Evolutionary conservation across 2,797 vertebrate species (phyloP), one percentile per base, ranked within the genome.

Genomic region (Ceyx erithaca): DNA sequence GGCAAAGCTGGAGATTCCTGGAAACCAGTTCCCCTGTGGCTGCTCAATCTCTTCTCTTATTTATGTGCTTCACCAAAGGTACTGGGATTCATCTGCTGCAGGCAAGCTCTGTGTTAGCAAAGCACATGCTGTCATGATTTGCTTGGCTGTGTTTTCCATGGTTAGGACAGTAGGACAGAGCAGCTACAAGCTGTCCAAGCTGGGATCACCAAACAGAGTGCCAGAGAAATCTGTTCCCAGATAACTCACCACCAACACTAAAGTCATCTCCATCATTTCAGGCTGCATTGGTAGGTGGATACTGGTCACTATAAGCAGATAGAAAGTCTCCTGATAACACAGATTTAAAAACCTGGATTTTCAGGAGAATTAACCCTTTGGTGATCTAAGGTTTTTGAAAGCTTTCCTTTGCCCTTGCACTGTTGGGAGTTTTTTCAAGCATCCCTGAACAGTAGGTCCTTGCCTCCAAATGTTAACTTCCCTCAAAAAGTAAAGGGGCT

Each of bases 201-300:
- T 37, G 87, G 70, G 28, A 68, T 93, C 59, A 49, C 57, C 72
- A 40, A 86, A 52, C 81, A 96, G 66, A 89, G 95, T 96, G 93
- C 97, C 97, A 97, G 96, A 97, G 97, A 97, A 98, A 97, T 78
- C 91, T 45, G 83, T 98, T 98, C 98, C 94, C 97, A 94, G 94
- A 88, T 95, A 98, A 97, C 98, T 97, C 98, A 93, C 92, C 25
- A 28, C 67, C 97, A 97, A 13, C 37, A 23, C 93, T 51, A 55
- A 80, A 61, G 46, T 77, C 28, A 48, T 55, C 58, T 77, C 94
- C 94, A 76, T 97, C 91, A 95, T 98, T 98, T 98, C 92, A 97
- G 97, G 94, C 96, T 98, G 97, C 94, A 5, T 2, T 87, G 92
- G 89, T 93, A 92, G 92, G 69, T 95, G 94, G 96, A 94, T 89